A percentile compares a stretch with the other conserved stretches of the same genome.
Evolutionary conservation across 2,797 vertebrate species (phyloP).

Genomic region (Setipinna tenuifilis): DNA sequence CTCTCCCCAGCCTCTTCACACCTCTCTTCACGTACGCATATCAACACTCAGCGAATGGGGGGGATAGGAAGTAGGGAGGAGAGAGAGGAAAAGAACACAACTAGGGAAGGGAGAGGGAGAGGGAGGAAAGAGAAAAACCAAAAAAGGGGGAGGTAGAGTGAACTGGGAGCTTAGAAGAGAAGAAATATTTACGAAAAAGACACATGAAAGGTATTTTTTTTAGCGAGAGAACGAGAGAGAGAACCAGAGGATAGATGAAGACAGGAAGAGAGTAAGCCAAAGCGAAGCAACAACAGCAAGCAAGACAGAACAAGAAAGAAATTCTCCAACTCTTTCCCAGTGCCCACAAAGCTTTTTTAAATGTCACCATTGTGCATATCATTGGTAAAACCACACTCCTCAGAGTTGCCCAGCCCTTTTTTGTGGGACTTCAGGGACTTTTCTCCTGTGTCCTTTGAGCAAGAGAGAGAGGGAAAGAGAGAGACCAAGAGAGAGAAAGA

Average conservation of each 20-base stretch:
- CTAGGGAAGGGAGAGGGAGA: not conserved
- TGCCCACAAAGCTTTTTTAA: conserved; percentile 15
- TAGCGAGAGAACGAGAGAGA: conserved; percentile 23
- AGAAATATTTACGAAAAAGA: not conserved
- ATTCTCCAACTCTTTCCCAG: conserved; percentile 13
- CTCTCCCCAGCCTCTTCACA: conserved; percentile 51
- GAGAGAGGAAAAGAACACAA: not conserved
- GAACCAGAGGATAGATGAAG: not conserved
- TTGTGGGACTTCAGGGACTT: conserved; percentile 21
- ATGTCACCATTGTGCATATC: conserved; percentile 20
- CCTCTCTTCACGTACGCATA: conserved; percentile 53
- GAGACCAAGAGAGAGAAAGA: not conserved
- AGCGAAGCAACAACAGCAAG: not conserved
- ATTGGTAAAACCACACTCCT: conserved; percentile 24
- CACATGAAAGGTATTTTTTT: no score
- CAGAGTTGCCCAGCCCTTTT: conserved; percentile 10
- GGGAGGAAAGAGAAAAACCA: conserved; percentile 20
- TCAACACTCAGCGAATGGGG: conserved; percentile 38
- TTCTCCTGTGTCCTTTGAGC: not conserved
- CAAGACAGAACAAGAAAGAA: conserved; percentile 8
- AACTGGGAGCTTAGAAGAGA: not conserved
- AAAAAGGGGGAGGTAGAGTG: not conserved
- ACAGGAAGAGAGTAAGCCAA: not conserved
- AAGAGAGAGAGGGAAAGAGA: not conserved
- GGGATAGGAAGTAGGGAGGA: conserved; percentile 7